Evolutionary conservation across 2,888 invertebrate species (phyloP), one percentile per base, ranked within the genome.

Genomic region (Ectemnius lituratus): DNA sequence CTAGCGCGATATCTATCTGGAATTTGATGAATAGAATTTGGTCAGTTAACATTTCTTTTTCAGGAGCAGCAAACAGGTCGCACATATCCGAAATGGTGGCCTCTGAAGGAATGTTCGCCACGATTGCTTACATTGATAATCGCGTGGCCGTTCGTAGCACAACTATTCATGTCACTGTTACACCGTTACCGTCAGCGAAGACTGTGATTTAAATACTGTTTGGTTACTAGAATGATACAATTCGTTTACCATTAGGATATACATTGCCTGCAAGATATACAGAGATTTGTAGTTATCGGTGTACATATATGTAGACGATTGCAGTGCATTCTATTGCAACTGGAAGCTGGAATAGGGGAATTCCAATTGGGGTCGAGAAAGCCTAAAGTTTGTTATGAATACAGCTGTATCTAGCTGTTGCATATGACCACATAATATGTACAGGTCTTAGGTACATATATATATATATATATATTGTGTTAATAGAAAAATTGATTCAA

Each of bases 61-160:
- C 69, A 90, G 89, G 83, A 85, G 23, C 84, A 81, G 62, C 67
- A 78, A 67, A 76, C 61, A 37, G 79, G 74, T 60, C 76, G 76
- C 56, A 67, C 62, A 27, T 76, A 81, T 66, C 83, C 86, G 16
- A 85, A 84, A 73, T 89, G 89, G 90, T 89, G 89, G 89, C 89
- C 89, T 62, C 79, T 88, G 20, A 66, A 82, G 46, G 90, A 88
- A 66, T 89, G 88, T 73, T 86, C 88, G 5, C 88, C 88, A 13
- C 80, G 86, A 67, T 80, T 95, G 0, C 90, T 95, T 64, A 86
- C 92, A 62, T 91, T 95, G 75, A 88, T 95, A 79, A 84, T 94
- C 27, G 76, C 93, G 70, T 95, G 95, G 95, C 95, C 95, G 4
- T 92, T 95, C 85, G 77, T 95, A 61, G 94, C 93, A 18, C 89